Base-by-base conservation (phyloP, 2,888 invertebrate species). In the Chalcosyrphus nemorum region DNA sequence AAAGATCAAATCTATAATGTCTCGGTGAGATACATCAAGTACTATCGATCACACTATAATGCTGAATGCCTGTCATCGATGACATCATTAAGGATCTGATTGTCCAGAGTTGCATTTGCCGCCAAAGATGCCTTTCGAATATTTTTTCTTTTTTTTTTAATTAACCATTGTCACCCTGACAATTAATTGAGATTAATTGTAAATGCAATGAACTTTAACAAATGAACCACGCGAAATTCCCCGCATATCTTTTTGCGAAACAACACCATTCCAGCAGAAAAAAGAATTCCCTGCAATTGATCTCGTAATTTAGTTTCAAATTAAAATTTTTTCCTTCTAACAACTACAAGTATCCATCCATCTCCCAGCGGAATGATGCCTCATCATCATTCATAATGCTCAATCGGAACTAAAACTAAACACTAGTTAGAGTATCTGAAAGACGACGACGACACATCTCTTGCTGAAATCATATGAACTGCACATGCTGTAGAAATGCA, bases 271-370 rank as follows among this genome's bases (percentile, higher is more conserved):
- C 47, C 57, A 32, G 15, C 19, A 15, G 15, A 41, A 61, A 35
- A 27, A 47, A 50, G 4, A 65, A 77, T 54, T 15, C 54, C 9
- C 59, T 41, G 76, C 76, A 72, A 82, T 80, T 80, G 84, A 84
- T 84, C 84, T 84, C 68, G 80, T 84, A 84, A 80, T 84, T 84
- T 75, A 74, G 66, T 80, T 75, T 80, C 52, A 65, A 75, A 80
- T 80, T 80, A 84, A 78, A 78, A 78, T 68, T 82, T 68, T 72
- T 72, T n/a, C n/a, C n/a, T n/a, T n/a, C n/a, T 50, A 72, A 4
- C 24, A 38, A 78, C 19, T 24, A 24, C n/a, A n/a, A n/a, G n/a
- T n/a, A n/a, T n/a, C n/a, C 19, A 63, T 50, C 72, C 50, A 56
- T 77, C 66, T 41, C 19, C 13, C 27, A 43, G 17, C n/a, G 54